Evolutionary conservation across 2,888 invertebrate genomes (phyloP).

Genomic region (Shargacucullia verbasci): DNA sequence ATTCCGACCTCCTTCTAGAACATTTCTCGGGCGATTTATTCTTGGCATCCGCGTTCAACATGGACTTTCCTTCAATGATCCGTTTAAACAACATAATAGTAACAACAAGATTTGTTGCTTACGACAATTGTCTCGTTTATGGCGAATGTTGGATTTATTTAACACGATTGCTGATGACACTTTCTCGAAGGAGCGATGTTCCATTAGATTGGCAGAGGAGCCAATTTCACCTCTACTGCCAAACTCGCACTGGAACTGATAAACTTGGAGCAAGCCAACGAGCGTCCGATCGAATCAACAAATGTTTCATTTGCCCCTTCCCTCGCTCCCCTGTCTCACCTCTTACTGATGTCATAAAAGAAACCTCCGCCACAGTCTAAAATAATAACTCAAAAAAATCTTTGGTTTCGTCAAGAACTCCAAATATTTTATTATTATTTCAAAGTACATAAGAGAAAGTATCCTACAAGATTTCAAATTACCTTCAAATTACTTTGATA

Average conservation of each 20-base stretch:
- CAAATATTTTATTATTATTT: not conserved
- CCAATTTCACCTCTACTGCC: constrained; percentile 82
- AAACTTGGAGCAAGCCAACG: constrained; percentile 52
- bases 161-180: constrained; percentile 77
- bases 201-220: constrained; percentile 87
- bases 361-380: constrained; percentile 70
- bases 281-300: constrained; percentile 69
- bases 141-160: constrained; percentile 84
- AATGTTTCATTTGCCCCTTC: constrained; percentile 53
- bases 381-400: constrained; percentile 33
- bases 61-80: constrained; percentile 88
- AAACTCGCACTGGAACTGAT: constrained; percentile 73
- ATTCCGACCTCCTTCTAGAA: constrained; percentile 86
- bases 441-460: not conserved
- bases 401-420: too few species aligned
- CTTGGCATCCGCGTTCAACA: constrained; percentile 82
- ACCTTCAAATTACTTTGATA: not conserved
- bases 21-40: constrained; percentile 79
- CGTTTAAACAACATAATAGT: constrained; percentile 89
- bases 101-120: constrained; percentile 86
- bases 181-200: constrained; percentile 82
- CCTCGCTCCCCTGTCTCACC: constrained; percentile 38
- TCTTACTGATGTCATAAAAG: constrained; percentile 58
- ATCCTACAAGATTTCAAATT: not conserved
- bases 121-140: constrained; percentile 83